These are phyloP conservation scores for Andrena camellia DNA, from an alignment of 2,888 invertebrate species.

Conservation along the genomic window DNA sequence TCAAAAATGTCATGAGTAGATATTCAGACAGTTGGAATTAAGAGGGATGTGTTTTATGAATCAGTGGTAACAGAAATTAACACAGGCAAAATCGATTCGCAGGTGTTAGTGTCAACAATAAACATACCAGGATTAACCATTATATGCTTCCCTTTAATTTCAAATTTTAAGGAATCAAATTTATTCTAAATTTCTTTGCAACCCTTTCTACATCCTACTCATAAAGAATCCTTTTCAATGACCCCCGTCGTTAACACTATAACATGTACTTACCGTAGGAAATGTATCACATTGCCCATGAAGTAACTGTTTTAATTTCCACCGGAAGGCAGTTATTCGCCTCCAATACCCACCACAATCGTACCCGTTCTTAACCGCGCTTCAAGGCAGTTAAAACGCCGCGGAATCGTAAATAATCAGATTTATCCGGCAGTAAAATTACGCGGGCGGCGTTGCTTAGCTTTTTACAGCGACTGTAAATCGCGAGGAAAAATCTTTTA, in stretches of 20 bases:
- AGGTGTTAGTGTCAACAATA: no score
- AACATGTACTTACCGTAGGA: not conserved
- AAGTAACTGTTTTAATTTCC: constrained; percentile 16
- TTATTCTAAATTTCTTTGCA: not conserved
- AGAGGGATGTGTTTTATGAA: no score
- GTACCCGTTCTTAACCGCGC: constrained; percentile 30
- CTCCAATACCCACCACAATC: constrained; percentile 9
- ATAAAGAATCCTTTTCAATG: not conserved
- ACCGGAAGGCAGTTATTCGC: constrained; percentile 9
- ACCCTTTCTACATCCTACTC: not conserved
- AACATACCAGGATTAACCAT: no score
- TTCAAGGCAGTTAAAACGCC: constrained; percentile 37
- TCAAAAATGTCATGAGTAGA: no score
- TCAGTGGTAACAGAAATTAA: no score
- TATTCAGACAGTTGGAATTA: no score
- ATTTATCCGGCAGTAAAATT: constrained; percentile 51
- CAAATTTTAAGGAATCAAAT: no score
- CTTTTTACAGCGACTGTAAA: constrained; percentile 41
- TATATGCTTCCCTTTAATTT: no score
- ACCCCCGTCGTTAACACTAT: not conserved
- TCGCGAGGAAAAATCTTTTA: constrained; percentile 34
- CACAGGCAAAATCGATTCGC: no score
- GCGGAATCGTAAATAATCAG: constrained; percentile 56
- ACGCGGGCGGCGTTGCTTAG: constrained; percentile 23
- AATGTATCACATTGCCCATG: constrained; percentile 10